Conservation (phyloP, 2,113 vertebrate species). For the Apistogramma diplotaenia region DNA sequence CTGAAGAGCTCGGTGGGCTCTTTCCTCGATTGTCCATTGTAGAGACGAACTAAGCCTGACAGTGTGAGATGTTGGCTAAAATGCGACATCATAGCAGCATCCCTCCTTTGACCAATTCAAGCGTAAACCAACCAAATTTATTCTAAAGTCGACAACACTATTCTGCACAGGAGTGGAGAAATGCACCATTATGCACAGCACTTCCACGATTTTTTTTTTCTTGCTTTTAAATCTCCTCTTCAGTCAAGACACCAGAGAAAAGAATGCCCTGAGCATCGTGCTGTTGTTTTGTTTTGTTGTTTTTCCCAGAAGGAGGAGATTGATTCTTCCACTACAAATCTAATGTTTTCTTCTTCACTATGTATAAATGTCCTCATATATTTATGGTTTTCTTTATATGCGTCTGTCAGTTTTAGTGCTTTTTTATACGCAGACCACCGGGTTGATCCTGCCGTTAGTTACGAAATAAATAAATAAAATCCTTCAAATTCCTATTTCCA, state of each 20-base stretch:
- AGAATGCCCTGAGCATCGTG: background rate
- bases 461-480: background rate
- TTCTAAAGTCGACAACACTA: background rate
- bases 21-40: background rate
- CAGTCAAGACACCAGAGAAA: background rate
- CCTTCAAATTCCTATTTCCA: background rate
- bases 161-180: background rate
- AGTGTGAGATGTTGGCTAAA: conserved; percentile 3
- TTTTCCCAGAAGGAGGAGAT: background rate
- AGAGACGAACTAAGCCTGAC: background rate
- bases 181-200: background rate
- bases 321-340: background rate
- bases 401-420: background rate
- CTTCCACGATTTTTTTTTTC: background rate
- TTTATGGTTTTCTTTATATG: background rate
- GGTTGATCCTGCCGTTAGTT: background rate
- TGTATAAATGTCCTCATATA: background rate
- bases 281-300: background rate
- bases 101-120: background rate
- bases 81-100: background rate
- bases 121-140: background rate
- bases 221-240: background rate
- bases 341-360: background rate
- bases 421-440: background rate
- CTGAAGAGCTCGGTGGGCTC: background rate